A percentile compares a stretch with the other conserved stretches of the same genome.
These are phyloP conservation scores for Ophioninae sp. DNA, from an alignment of 2,888 invertebrate genomes.

Conservation along the genomic window DNA sequence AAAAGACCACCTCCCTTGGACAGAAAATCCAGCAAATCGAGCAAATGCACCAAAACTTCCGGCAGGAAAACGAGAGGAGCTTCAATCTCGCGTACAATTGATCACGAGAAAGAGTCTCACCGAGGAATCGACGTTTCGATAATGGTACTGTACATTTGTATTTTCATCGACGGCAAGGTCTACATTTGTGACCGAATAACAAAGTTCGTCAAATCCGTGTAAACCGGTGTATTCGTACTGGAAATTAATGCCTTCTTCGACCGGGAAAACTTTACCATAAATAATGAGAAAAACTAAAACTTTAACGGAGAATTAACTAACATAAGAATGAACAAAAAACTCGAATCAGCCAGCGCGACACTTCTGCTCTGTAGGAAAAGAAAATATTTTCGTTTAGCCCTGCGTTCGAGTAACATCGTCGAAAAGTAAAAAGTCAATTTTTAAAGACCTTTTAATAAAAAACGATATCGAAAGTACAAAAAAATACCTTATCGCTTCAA, in stretches of 20 bases:
- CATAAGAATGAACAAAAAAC: too few relatives aligned
- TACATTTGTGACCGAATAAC: background rate
- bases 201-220: background rate
- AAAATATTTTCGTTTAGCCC: background rate
- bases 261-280: background rate
- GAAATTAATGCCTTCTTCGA: background rate
- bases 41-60: slow-evolving; percentile 89
- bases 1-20: slow-evolving; percentile 89
- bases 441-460: slow-evolving; percentile 40
- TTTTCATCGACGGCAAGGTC: background rate
- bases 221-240: background rate
- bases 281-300: slow-evolving; percentile 1
- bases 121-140: too few relatives aligned
- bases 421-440: slow-evolving; percentile 2
- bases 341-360: background rate
- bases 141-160: background rate
- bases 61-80: slow-evolving; percentile 88
- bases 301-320: too few relatives aligned
- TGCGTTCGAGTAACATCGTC: background rate
- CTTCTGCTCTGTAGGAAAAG: background rate
- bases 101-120: slow-evolving; percentile 38
- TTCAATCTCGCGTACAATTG: slow-evolving; percentile 84
- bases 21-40: slow-evolving; percentile 91
- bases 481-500: slow-evolving; percentile 12
- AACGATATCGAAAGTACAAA: slow-evolving; percentile 58